Evolutionary conservation across 35 echinoderm and acorn worm genomes (phyloP).

Genomic region (Stichopus chloronotus): DNA sequence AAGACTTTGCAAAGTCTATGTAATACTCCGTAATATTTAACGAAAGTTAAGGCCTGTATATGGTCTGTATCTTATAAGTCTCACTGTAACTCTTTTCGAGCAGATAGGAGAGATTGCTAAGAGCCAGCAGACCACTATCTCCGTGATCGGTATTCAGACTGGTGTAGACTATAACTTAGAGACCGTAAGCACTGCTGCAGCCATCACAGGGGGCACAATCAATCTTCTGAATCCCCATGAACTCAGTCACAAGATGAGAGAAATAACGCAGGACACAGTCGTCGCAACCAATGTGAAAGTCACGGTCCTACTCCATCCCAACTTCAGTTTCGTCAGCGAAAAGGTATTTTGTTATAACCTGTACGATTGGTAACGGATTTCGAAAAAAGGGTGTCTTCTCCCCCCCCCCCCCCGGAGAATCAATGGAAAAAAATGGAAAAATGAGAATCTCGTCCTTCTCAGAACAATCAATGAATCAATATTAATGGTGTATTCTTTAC

Average conservation of each 20-base stretch:
- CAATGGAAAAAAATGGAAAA: too few relatives aligned
- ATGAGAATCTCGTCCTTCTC: too few relatives aligned
- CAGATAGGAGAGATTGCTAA: conserved; percentile 85
- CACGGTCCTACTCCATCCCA: conserved; percentile 75
- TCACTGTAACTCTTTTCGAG: too few relatives aligned
- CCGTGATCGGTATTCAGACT: conserved; percentile 90
- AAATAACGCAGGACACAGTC: conserved; percentile 74
- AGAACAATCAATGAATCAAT: too few relatives aligned
- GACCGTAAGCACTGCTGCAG: conserved; percentile 67
- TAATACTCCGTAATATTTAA: too few relatives aligned
- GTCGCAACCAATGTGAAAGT: conserved; percentile 82
- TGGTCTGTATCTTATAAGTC: too few relatives aligned
- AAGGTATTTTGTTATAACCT: background rate
- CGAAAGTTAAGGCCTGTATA: too few relatives aligned
- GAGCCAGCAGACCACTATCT: conserved; percentile 87
- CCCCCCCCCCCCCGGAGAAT: too few relatives aligned
- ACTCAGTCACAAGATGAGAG: conserved; percentile 71
- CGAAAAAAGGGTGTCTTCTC: too few relatives aligned
- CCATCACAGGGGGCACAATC: conserved; percentile 76
- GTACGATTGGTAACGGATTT: conserved; percentile 41
- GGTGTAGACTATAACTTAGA: conserved; percentile 65
- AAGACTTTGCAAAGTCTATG: too few relatives aligned
- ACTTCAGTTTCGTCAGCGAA: conserved; percentile 68
- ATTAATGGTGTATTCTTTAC: too few relatives aligned
- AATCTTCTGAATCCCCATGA: conserved; percentile 90